phyloP scores from a whole-genome alignment of 2,888 invertebrate genomes.

The Tiphia femorata region DNA sequence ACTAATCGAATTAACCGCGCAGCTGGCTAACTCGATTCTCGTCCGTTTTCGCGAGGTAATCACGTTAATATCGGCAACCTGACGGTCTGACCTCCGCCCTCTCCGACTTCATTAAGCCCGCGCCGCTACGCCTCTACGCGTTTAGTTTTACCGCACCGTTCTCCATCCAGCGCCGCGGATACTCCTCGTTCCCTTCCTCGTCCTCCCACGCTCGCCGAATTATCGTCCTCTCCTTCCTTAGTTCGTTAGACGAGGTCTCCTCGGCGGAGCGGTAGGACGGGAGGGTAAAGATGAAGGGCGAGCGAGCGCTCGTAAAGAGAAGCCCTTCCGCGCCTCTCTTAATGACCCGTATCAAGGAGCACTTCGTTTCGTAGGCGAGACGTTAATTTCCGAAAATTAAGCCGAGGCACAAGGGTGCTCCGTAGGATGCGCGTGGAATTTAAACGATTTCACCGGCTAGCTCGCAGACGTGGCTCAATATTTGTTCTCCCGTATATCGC shows the following conservation, averaged over 20 bases:
- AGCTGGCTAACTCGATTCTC: constrained; percentile 43
- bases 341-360: not conserved
- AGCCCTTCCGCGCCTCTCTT: not conserved
- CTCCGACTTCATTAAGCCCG: constrained; percentile 44
- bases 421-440: no score
- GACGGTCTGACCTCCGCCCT: constrained; percentile 38
- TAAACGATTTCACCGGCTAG: no score
- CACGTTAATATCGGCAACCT: constrained; percentile 47
- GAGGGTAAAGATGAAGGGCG: not conserved
- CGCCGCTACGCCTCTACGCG: constrained; percentile 12
- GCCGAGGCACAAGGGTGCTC: no score
- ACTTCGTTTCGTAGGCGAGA: not conserved
- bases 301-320: not conserved
- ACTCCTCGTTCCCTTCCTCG: not conserved
- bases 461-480: no score
- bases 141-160: constrained; percentile 29
- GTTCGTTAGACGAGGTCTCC: constrained; percentile 3
- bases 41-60: constrained; percentile 44
- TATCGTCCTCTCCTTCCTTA: not conserved
- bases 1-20: constrained; percentile 37
- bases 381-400: no score
- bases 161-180: no score
- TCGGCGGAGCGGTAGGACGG: no score
- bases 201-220: not conserved
- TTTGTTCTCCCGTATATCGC: no score